phyloP scores from a whole-genome alignment of 2,797 vertebrate genomes.

The Acomys russatus region DNA sequence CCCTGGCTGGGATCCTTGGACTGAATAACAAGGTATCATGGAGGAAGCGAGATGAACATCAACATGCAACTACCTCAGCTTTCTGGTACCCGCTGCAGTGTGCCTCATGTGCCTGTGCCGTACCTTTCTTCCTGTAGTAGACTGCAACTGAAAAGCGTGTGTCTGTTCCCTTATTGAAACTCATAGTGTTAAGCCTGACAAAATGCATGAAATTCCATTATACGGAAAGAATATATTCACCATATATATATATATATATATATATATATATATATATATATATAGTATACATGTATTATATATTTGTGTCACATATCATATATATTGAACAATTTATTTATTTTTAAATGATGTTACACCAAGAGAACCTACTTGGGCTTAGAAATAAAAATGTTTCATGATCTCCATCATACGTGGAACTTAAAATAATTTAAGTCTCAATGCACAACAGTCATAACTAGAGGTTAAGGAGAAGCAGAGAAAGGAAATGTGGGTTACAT shows the following conservation, averaged over 20 bases:
- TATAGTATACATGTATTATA: not conserved
- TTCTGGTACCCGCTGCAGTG: too few species aligned
- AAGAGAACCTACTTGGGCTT: not conserved
- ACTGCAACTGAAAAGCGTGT: not conserved
- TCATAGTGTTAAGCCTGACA: not conserved
- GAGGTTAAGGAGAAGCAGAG: not conserved
- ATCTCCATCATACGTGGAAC: not conserved
- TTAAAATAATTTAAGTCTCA: not conserved
- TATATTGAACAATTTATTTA: not conserved
- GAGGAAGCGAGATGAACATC: not conserved
- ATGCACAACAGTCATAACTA: not conserved
- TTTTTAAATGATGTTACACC: not conserved
- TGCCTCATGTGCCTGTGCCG: not conserved
- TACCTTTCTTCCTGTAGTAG: not conserved
- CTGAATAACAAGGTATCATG: not conserved
- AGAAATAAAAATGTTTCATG: not conserved
- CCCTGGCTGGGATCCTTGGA: not conserved
- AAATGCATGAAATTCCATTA: not conserved
- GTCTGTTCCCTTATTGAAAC: not conserved
- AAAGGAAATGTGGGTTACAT: not conserved
- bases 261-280: not conserved
- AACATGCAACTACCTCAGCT: not conserved
- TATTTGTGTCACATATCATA: not conserved
- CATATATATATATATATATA: not conserved
- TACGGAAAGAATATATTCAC: not conserved